Percentiles rank a stretch among this genome's conserved stretches.
Conservation (phyloP, 2,113 vertebrate species). For the Sceloporus tristichus region DNA sequence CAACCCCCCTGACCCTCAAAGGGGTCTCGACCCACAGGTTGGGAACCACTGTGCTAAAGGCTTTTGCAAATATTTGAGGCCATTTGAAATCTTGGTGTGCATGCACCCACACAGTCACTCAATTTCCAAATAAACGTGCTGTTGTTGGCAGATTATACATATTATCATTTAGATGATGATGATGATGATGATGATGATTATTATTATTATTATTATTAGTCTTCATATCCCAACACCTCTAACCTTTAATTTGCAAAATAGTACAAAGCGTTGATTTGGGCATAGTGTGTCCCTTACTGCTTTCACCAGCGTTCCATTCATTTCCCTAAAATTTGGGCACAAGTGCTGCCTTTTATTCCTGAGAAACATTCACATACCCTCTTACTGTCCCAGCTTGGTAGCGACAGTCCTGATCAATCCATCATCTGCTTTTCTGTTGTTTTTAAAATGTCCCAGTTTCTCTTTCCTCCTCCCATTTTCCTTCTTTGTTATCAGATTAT, state of each 20-base stretch:
- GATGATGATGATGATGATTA: too few species aligned
- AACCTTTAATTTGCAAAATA: conserved; percentile 69
- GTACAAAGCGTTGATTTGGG: background rate
- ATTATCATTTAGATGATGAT: too few species aligned
- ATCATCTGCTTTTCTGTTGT: too few species aligned
- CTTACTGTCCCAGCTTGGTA: too few species aligned
- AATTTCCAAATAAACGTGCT: conserved; percentile 48
- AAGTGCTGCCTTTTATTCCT: background rate
- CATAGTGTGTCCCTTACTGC: background rate
- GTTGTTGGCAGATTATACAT: conserved; percentile 43
- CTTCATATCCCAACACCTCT: conserved; percentile 25
- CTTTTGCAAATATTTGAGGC: background rate
- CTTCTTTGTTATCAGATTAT: too few species aligned
- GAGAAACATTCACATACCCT: background rate
- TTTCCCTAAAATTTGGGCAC: background rate
- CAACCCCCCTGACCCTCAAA: too few species aligned
- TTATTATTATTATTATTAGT: background rate
- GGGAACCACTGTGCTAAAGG: too few species aligned
- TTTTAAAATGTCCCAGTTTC: too few species aligned
- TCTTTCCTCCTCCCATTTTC: too few species aligned
- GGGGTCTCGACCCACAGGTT: too few species aligned
- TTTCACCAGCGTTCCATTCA: background rate
- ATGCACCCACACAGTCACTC: conserved; percentile 50
- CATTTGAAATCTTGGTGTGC: background rate
- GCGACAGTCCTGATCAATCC: too few species aligned